These are phyloP conservation scores for Xestia sexstrigata DNA, from an alignment of 2,888 invertebrate species.

Conservation along the genomic window DNA sequence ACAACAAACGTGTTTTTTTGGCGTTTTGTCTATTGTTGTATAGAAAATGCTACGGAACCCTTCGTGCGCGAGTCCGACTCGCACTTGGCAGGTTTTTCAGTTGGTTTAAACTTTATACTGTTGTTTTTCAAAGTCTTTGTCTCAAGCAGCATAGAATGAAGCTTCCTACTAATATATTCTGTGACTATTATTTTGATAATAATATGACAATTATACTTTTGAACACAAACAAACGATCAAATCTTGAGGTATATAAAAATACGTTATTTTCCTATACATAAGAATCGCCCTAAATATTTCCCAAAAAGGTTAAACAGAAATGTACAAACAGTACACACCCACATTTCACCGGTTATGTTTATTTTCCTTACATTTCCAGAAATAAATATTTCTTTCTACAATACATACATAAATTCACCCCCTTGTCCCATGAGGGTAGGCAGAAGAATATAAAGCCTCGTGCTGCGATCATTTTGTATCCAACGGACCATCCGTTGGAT, in stretches of 20 bases:
- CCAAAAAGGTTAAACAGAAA: not conserved
- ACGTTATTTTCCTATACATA: not conserved
- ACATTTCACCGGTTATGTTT: not conserved
- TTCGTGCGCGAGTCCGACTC: too few relatives aligned
- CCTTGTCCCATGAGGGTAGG: slow-evolving; percentile 8
- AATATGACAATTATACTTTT: not conserved
- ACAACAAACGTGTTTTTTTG: too few relatives aligned
- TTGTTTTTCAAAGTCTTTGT: not conserved
- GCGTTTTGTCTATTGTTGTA: too few relatives aligned
- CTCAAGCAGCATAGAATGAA: not conserved
- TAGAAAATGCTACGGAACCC: too few relatives aligned
- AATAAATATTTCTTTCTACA: not conserved
- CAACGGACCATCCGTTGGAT: too few relatives aligned
- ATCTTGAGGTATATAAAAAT: not conserved
- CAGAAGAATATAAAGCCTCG: not conserved
- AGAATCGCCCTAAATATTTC: not conserved
- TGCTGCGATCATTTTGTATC: not conserved
- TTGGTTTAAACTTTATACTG: too few relatives aligned
- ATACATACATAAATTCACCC: slow-evolving; percentile 1
- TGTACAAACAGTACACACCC: not conserved
- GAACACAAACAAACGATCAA: not conserved
- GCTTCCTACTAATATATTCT: not conserved
- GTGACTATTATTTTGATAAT: not conserved
- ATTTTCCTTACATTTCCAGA: not conserved
- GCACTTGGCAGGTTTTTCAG: too few relatives aligned